A percentile compares a stretch with the other conserved stretches of the same genome.
These are phyloP conservation scores for Odontamblyopus lacepedii DNA, from an alignment of 2,797 vertebrate genomes.

Conservation along the genomic window DNA sequence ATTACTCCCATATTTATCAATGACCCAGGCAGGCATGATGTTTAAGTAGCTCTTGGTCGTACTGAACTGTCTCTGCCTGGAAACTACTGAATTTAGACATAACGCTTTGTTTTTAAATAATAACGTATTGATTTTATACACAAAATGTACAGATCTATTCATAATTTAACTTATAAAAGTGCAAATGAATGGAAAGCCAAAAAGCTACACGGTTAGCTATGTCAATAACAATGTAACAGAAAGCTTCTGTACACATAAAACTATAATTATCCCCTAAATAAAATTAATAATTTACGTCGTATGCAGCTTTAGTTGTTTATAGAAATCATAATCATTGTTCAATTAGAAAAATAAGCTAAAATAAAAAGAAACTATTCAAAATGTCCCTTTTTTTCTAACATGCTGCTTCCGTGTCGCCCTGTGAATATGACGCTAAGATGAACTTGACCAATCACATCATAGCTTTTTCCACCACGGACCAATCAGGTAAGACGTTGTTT, in stretches of 20 bases:
- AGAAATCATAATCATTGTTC: not conserved
- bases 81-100: not conserved
- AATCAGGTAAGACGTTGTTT: conserved; percentile 73
- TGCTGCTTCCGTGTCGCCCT: conserved; percentile 8
- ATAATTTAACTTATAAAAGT: conserved; percentile 23
- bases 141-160: conserved; percentile 35
- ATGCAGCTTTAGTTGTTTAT: not conserved
- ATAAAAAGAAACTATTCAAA: not conserved
- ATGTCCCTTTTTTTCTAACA: not conserved
- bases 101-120: conserved; percentile 3
- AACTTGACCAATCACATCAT: conserved; percentile 63
- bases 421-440: not conserved
- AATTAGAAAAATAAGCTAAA: not conserved
- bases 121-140: conserved; percentile 29
- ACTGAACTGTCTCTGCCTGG: conserved; percentile 60
- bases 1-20: conserved; percentile 89
- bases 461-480: conserved; percentile 35
- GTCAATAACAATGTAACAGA: not conserved
- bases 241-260: not conserved
- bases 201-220: not conserved
- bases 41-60: conserved; percentile 55
- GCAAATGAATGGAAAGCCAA: not conserved
- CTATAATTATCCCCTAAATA: not conserved
- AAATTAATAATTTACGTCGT: not conserved
- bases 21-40: conserved; percentile 93